Evolutionary conservation across 2,113 vertebrate species (phyloP).

Genomic region (Solea solea): DNA sequence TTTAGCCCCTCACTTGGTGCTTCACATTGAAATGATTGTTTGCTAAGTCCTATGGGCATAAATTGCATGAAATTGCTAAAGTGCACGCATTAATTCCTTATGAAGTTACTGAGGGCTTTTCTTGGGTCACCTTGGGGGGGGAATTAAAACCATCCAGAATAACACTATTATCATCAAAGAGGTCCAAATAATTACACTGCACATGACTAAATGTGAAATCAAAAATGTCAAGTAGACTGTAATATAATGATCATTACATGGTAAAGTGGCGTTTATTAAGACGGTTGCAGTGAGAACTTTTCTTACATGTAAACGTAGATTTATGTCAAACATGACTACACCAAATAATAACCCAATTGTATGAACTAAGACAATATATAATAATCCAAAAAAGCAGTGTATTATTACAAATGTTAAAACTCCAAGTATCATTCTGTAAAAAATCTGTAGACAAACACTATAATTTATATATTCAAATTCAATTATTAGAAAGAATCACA

Average conservation of each 20-base stretch:
- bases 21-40: conserved; percentile 72
- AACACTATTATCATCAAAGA: neutral
- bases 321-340: neutral
- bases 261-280: neutral
- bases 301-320: neutral
- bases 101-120: conserved; percentile 36
- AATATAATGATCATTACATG: neutral
- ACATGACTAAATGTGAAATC: neutral
- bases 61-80: conserved; percentile 70
- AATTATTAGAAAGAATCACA: neutral
- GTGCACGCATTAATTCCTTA: conserved; percentile 56
- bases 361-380: no score
- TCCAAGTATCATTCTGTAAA: no score
- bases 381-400: no score
- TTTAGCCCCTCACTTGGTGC: conserved; percentile 59
- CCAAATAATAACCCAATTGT: neutral
- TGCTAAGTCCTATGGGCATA: conserved; percentile 56
- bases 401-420: no score
- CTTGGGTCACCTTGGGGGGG: conserved; percentile 50
- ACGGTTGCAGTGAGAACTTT: neutral
- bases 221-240: neutral
- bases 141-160: conserved; percentile 5
- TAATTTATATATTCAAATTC: no score
- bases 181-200: neutral
- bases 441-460: no score